These are phyloP conservation scores for Magallana gigas DNA, from an alignment of 1,140 invertebrate species.

Conservation along the genomic window DNA sequence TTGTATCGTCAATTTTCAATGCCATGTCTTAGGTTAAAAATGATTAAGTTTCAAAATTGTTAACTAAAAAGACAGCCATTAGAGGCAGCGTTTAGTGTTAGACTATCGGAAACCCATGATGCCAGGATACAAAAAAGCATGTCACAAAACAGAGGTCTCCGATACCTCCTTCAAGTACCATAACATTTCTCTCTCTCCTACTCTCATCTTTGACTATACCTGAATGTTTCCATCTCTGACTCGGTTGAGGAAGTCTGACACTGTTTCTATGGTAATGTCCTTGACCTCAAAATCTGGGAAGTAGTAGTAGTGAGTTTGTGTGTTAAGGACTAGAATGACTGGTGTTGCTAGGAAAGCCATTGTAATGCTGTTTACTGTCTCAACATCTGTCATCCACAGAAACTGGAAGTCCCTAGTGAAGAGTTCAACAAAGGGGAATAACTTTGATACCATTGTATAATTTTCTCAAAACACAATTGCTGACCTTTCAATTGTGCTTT, in stretches of 20 bases:
- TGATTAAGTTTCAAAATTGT: too few relatives aligned
- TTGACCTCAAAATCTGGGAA: slow-evolving; percentile 57
- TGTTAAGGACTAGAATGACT: slow-evolving; percentile 70
- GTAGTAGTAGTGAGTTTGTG: slow-evolving; percentile 72
- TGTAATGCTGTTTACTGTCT: slow-evolving; percentile 75
- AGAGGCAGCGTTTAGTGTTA: too few relatives aligned
- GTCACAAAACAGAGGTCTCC: too few relatives aligned
- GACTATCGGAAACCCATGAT: too few relatives aligned
- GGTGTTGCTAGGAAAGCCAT: slow-evolving; percentile 71
- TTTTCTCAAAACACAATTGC: too few relatives aligned
- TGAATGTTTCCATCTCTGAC: slow-evolving; percentile 66
- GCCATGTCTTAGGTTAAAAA: too few relatives aligned
- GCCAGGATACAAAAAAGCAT: too few relatives aligned
- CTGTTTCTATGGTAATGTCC: slow-evolving; percentile 64
- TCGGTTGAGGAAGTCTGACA: slow-evolving; percentile 66
- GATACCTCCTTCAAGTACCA: slow-evolving; percentile 48
- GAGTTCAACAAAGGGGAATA: neutral
- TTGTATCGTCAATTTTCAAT: too few relatives aligned
- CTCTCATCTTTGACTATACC: slow-evolving; percentile 54
- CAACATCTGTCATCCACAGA: slow-evolving; percentile 75
- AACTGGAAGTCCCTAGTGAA: slow-evolving; percentile 74
- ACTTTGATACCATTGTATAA: too few relatives aligned
- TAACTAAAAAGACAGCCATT: too few relatives aligned
- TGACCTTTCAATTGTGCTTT: too few relatives aligned
- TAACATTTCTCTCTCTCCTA: slow-evolving; percentile 57